Evolutionary conservation across 2,888 invertebrate genomes (phyloP).

Genomic region (Phortica magna): DNA sequence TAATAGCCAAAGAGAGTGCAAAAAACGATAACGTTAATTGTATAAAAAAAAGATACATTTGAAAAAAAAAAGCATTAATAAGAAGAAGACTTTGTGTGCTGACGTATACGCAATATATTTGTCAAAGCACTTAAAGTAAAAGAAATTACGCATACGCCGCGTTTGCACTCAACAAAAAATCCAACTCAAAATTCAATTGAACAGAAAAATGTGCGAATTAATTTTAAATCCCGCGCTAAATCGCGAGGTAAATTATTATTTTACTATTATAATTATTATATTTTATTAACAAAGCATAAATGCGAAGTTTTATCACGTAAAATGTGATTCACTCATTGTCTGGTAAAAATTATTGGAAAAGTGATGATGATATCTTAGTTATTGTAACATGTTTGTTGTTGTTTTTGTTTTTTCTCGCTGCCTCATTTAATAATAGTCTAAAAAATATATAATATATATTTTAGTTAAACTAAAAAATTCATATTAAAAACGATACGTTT

Average conservation of each 20-base stretch:
- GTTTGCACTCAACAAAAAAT: too few relatives aligned
- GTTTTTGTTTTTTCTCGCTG: too few relatives aligned
- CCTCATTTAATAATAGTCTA: too few relatives aligned
- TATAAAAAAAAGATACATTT: conserved; percentile 3
- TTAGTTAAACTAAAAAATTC: too few relatives aligned
- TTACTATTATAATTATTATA: conserved; percentile 26
- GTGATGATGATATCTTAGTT: too few relatives aligned
- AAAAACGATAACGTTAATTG: conserved; percentile 30
- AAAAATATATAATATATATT: too few relatives aligned
- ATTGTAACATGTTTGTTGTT: too few relatives aligned
- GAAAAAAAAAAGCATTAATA: neutral
- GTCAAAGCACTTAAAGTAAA: neutral
- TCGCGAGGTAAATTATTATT: conserved; percentile 63
- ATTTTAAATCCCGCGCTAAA: conserved; percentile 68
- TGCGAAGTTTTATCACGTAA: neutral
- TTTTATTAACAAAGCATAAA: neutral
- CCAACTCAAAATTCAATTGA: neutral
- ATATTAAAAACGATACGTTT: too few relatives aligned
- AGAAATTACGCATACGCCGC: neutral
- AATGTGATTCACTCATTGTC: neutral
- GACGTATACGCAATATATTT: too few relatives aligned
- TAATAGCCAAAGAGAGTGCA: neutral
- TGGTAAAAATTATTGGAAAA: too few relatives aligned
- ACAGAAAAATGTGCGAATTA: conserved; percentile 69
- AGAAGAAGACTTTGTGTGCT: neutral